Conservation (phyloP, 2,888 invertebrate species). For the Himalopsyche kuldschensis region DNA sequence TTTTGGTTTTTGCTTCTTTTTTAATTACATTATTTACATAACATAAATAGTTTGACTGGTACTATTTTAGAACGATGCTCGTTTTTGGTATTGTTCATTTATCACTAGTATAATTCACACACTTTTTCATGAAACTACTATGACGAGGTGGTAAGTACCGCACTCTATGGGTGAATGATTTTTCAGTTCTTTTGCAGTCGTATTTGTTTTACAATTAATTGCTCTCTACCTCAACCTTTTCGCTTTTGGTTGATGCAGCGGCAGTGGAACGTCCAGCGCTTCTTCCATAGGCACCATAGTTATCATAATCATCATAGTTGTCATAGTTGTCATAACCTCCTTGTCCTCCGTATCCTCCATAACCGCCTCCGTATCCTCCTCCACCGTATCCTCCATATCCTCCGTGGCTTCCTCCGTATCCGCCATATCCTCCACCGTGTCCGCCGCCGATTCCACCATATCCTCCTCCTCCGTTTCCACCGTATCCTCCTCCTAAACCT, state of each 20-base stretch:
- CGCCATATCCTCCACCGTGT: conserved; percentile 37
- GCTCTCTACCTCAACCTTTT: neutral
- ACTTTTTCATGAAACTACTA: neutral
- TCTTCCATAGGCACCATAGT: conserved; percentile 49
- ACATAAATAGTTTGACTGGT: neutral
- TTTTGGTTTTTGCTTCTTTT: no score
- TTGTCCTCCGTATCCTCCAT: conserved; percentile 42
- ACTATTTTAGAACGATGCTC: neutral
- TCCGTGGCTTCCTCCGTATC: conserved; percentile 42
- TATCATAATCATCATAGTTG: conserved; percentile 42
- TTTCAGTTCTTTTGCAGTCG: neutral
- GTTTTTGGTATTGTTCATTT: neutral
- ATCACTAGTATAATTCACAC: neutral
- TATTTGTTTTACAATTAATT: neutral
- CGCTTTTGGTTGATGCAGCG: conserved; percentile 15
- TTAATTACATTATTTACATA: no score
- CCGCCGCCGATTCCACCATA: conserved; percentile 38
- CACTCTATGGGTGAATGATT: neutral
- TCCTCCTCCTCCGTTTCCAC: conserved; percentile 32
- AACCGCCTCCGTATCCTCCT: conserved; percentile 39
- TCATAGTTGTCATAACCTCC: conserved; percentile 39
- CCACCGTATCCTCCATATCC: conserved; percentile 33
- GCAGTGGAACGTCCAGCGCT: conserved; percentile 40
- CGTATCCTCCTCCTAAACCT: conserved; percentile 37
- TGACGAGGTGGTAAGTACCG: neutral